A percentile compares a stretch with the other conserved stretches of the same genome.
Evolutionary conservation across 2,888 invertebrate species (phyloP).

Genomic region (Dermolepida albohirtum): DNA sequence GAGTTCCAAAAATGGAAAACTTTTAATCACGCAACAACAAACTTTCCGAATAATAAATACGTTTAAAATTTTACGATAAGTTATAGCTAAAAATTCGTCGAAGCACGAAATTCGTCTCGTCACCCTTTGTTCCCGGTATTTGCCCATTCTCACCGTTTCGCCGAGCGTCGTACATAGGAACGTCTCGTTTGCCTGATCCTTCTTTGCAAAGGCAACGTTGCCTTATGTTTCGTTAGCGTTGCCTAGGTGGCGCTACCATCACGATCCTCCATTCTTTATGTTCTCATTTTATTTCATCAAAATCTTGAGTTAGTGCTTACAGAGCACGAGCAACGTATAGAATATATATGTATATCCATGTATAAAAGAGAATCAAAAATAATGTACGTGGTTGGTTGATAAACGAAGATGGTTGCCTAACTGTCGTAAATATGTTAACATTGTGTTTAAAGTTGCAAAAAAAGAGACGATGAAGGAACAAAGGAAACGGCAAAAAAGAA

Average conservation of each 20-base stretch:
- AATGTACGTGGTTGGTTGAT: conserved; percentile 33
- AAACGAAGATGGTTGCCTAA: conserved; percentile 41
- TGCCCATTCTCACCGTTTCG: conserved; percentile 6
- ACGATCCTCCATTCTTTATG: conserved; percentile 22
- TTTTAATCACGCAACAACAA: conserved; percentile 38
- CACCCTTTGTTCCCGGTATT: conserved; percentile 9
- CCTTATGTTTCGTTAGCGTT: conserved; percentile 4
- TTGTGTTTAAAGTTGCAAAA: conserved; percentile 34
- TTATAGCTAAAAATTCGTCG: conserved; percentile 44
- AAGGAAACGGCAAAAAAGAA: conserved; percentile 11
- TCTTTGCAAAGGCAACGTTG: conserved; percentile 11
- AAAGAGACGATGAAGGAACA: not conserved
- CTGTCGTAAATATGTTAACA: conserved; percentile 43
- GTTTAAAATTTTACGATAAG: conserved; percentile 43
- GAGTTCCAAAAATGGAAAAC: conserved; percentile 24
- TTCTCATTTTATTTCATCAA: conserved; percentile 42
- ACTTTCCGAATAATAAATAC: conserved; percentile 41
- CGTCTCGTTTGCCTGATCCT: not conserved
- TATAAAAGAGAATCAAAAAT: conserved; percentile 42
- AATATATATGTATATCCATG: conserved; percentile 16
- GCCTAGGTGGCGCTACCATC: conserved; percentile 22
- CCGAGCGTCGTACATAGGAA: not conserved
- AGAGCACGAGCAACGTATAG: conserved; percentile 24
- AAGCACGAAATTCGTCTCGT: conserved; percentile 44
- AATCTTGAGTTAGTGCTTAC: conserved; percentile 42